Base-by-base conservation (phyloP, 2,888 invertebrate species). In the Caenorhabditis afra region DNA sequence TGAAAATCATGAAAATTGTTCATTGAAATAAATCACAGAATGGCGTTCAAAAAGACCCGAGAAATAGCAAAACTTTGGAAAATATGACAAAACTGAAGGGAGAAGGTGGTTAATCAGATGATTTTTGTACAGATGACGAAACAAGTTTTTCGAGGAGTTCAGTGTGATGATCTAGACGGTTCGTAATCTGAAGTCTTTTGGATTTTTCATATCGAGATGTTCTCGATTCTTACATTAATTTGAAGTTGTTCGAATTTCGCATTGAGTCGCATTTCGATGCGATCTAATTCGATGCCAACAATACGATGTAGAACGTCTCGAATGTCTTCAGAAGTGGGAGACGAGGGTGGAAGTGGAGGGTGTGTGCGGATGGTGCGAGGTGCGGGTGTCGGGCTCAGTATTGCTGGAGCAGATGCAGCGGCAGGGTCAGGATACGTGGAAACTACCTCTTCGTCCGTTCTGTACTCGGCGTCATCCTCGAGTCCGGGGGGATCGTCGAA, bases 231-330 rank as follows among this genome's bases (percentile, higher is more conserved):
- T 22, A 68, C 62, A 22, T 62, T 44, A 16, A 16, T 53, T 18
- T 62, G 59, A 8, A 71, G 23, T 11, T 64, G 11, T 10, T 79
- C 78, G 23, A 83, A 45, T 5, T 50, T 59, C 0, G 64, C 58
- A 35, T 81, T 73, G 4, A 83, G 61, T 5, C 81, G 47, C 47
- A 77, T 75, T 44, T 81, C 78, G 45, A 83, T 53, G 14, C 83
- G 70, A 68, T 83, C 83, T 20, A 83, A 62, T 47, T 83, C 83
- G 14, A 81, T 68, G 20, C 83, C 83, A 37, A 83, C 52, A 11
- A 83, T 68, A 44, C 73, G 66, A 53, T 83, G 83, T 14, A 83
- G 59, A 44, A 49, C 37, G 39, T 77, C 67, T 14, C 79, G 59
- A n/a, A 68, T 16, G 35, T 68, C 61, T 22, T 55, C 58, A 37